Percentiles rank a stretch among this genome's conserved stretches.
Conservation (phyloP, 2,113 vertebrate species). For the Abramis brama region DNA sequence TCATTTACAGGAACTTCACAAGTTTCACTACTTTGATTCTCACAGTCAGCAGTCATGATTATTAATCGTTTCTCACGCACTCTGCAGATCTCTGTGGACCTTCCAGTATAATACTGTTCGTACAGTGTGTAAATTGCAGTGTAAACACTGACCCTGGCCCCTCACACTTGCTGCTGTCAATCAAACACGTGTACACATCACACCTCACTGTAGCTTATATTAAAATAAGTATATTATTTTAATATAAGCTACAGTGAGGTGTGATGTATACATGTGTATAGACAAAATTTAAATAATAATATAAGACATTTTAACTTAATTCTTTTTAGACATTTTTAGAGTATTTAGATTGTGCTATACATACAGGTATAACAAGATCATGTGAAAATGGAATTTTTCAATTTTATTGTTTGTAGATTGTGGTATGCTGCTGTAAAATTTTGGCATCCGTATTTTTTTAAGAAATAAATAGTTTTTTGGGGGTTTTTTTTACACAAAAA, state of each 20-base stretch:
- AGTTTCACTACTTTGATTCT: neutral
- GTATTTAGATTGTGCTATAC: neutral
- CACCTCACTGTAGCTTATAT: neutral
- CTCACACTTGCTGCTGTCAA: conserved; percentile 44
- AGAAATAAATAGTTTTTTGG: no score
- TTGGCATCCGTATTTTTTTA: neutral
- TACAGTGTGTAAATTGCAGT: conserved; percentile 15
- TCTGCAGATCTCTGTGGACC: neutral
- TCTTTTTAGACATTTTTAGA: neutral
- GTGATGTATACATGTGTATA: no score
- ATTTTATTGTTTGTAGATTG: neutral
- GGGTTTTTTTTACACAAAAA: neutral
- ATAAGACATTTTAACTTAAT: no score
- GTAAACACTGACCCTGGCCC: conserved; percentile 7
- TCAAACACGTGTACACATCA: neutral
- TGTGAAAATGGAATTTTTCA: neutral
- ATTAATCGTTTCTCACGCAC: neutral
- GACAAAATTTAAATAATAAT: neutral
- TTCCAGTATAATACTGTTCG: neutral
- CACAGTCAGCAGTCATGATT: neutral
- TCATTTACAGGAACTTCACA: neutral
- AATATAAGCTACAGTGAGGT: no score
- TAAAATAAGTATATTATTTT: no score
- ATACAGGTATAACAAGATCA: neutral
- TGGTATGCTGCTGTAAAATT: neutral